A percentile compares a stretch with the other conserved stretches of the same genome.
These are phyloP conservation scores for Nibea coibor DNA, from an alignment of 2,113 vertebrate species.

Conservation along the genomic window DNA sequence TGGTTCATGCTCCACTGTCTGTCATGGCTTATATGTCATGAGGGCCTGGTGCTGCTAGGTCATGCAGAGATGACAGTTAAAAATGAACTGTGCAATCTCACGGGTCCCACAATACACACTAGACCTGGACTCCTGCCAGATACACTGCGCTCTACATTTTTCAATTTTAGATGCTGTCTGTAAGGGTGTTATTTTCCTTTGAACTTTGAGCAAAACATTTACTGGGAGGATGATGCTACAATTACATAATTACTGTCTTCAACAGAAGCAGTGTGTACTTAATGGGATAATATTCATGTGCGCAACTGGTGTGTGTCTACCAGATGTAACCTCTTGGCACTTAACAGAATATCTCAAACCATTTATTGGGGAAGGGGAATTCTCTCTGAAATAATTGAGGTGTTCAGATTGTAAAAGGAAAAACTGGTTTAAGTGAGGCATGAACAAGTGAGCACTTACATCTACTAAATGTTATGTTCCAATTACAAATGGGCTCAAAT, in stretches of 20 bases:
- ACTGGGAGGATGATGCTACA: neutral
- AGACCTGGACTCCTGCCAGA: constrained; percentile 50
- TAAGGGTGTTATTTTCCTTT: constrained; percentile 1
- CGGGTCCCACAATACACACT: constrained; percentile 51
- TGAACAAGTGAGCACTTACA: neutral
- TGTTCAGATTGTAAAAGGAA: neutral
- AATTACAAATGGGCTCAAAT: neutral
- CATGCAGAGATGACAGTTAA: constrained; percentile 69
- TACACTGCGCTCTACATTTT: neutral
- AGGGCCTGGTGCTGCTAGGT: constrained; percentile 54
- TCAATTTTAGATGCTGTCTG: neutral
- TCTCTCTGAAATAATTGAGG: neutral
- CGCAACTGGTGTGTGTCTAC: neutral
- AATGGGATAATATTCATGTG: neutral
- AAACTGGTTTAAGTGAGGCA: neutral
- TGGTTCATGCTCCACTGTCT: constrained; percentile 57
- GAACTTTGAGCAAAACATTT: neutral
- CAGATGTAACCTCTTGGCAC: neutral
- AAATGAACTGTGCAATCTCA: constrained; percentile 49
- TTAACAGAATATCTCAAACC: neutral
- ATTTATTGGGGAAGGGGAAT: neutral
- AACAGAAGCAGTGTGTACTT: neutral
- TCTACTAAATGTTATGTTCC: neutral
- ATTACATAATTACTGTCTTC: neutral
- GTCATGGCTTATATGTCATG: constrained; percentile 59